Evolutionary conservation across 2,888 invertebrate species (phyloP), one percentile per base, ranked within the genome.

Genomic region (Aspidiotus rigidus): DNA sequence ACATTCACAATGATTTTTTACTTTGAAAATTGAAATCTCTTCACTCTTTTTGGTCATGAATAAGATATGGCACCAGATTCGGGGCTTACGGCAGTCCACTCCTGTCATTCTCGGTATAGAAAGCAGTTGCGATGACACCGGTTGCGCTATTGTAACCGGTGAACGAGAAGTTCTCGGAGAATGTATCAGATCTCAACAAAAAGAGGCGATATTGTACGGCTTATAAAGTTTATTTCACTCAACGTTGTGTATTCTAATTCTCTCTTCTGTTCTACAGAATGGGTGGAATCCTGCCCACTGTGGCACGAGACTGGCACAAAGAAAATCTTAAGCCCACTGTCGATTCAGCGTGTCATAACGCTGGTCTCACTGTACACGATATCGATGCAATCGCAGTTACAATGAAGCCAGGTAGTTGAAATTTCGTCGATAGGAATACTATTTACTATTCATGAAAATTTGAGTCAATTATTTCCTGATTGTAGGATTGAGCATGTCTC

Each of bases 101-200:
- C 28, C 28, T 28, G 28, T 53, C 1, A 57, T 97, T 69, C 80
- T 97, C 73, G 97, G 97, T 7, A 96, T 98, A 75, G 98, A 98
- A 83, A 94, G 95, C 7, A 96, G 96, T 72, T 98, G 96, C 77
- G 97, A 98, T 81, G 98, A 98, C 77, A 98, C 97, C 1, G 96
- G 93, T 28, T 89, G 90, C 76, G 96, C 93, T 56, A 81, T 98
- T 72, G 86, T 98, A 8, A 84, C 89, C 78, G 81, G 81, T 17
- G 76, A 82, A 70, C 88, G 90, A 41, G 80, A 81, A 71, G 81
- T 96, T 74, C 77, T 93, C 60, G 90, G 92, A 10, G 91, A 97
- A 79, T 83, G 87, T 44, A 78, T 92, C 44, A 81, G 86, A 76
- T 93, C 93, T 0, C 97, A 97, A 79, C 86, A 87, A 73, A 69